These are phyloP conservation scores for Lysandra coridon DNA, from an alignment of 2,888 invertebrate species.

Conservation along the genomic window DNA sequence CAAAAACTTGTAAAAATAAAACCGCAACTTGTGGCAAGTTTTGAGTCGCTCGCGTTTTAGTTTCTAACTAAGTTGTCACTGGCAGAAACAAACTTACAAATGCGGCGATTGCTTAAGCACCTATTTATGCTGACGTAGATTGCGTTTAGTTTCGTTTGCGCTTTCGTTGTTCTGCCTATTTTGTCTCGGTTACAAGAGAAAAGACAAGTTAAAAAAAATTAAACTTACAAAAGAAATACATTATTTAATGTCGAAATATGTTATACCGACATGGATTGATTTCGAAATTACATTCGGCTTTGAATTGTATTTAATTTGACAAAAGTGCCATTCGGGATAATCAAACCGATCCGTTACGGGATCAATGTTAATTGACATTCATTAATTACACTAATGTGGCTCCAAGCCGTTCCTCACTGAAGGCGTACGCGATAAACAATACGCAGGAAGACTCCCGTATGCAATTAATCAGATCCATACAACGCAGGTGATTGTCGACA, in stretches of 20 bases:
- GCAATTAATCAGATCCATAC: slow-evolving; percentile 72
- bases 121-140: slow-evolving; percentile 18
- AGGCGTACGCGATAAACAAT: slow-evolving; percentile 50
- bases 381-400: slow-evolving; percentile 29
- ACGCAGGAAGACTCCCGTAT: slow-evolving; percentile 54
- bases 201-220: no score
- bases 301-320: slow-evolving; percentile 24
- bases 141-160: not conserved
- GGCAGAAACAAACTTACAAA: slow-evolving; percentile 31
- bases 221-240: not conserved
- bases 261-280: not conserved
- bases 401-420: slow-evolving; percentile 36
- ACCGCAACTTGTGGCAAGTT: slow-evolving; percentile 39
- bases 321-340: slow-evolving; percentile 27
- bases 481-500: slow-evolving; percentile 72
- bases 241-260: not conserved
- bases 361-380: slow-evolving; percentile 27
- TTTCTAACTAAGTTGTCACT: slow-evolving; percentile 31
- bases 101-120: slow-evolving; percentile 29
- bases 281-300: slow-evolving; percentile 15
- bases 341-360: slow-evolving; percentile 28
- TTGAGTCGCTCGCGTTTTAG: slow-evolving; percentile 31
- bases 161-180: not conserved
- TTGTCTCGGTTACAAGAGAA: not conserved
- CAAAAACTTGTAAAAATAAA: slow-evolving; percentile 42